Evolutionary conservation across 1,140 invertebrate species (phyloP).

Genomic region (Drosophila kikkawai): DNA sequence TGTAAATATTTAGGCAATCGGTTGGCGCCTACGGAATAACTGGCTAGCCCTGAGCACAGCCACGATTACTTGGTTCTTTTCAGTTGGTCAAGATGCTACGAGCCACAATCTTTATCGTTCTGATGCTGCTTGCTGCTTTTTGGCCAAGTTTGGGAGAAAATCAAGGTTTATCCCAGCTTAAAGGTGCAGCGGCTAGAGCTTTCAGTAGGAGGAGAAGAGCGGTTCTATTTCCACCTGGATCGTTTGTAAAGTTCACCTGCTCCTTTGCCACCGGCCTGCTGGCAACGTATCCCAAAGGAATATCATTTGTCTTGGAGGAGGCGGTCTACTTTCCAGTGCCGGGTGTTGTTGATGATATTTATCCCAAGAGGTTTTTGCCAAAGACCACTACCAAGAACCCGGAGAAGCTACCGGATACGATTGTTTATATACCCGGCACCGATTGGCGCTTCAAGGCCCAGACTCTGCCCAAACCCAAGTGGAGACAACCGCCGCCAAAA

Average conservation of each 20-base stretch:
- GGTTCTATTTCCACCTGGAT: conserved; percentile 66
- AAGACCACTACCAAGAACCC: conserved; percentile 62
- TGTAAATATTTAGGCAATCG: conserved; percentile 65
- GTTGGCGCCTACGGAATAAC: conserved; percentile 31
- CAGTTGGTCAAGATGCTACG: conserved; percentile 51
- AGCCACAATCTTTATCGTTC: conserved; percentile 32
- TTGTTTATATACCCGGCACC: conserved; percentile 70
- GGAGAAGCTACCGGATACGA: conserved; percentile 29
- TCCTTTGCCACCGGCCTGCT: conserved; percentile 60
- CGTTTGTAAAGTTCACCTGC: conserved; percentile 69
- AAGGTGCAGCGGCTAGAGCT: conserved; percentile 28
- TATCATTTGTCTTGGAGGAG: conserved; percentile 66
- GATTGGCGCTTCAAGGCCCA: conserved; percentile 74
- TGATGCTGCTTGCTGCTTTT: conserved; percentile 28
- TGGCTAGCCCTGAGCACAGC: neutral
- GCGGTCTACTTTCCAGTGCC: conserved; percentile 74
- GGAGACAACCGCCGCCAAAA: conserved; percentile 30
- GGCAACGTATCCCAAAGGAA: conserved; percentile 62
- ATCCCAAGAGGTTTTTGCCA: conserved; percentile 66
- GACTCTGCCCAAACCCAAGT: conserved; percentile 61
- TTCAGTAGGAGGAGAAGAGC: conserved; percentile 65
- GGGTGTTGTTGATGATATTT: conserved; percentile 56
- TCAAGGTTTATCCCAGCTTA: conserved; percentile 19
- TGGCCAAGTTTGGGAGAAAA: conserved; percentile 9
- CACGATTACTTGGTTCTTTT: conserved; percentile 18